A percentile compares a stretch with the other conserved stretches of the same genome.
Evolutionary conservation across 2,888 invertebrate species (phyloP).

Genomic region (Polydrusus tereticollis): DNA sequence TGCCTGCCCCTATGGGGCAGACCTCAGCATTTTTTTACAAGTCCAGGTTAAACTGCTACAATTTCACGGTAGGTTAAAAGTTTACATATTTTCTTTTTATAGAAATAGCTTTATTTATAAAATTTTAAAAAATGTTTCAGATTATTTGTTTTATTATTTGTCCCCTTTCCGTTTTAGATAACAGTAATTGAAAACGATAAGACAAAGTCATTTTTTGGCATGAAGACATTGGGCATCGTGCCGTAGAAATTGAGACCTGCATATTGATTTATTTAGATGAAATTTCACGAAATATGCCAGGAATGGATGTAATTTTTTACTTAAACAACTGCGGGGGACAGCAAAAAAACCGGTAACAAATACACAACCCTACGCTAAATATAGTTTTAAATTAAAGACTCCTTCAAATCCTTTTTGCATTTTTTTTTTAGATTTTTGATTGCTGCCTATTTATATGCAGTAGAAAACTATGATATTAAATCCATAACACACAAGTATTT

Average conservation of each 20-base stretch:
- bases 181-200: slow-evolving; percentile 25
- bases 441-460: slow-evolving; percentile 31
- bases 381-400: not conserved
- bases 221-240: slow-evolving; percentile 41
- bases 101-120: not conserved
- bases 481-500: slow-evolving; percentile 45
- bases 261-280: slow-evolving; percentile 32
- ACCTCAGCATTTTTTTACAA: too few species aligned
- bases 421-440: slow-evolving; percentile 36
- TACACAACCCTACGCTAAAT: slow-evolving; percentile 12
- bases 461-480: slow-evolving; percentile 23
- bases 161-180: slow-evolving; percentile 17
- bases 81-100: not conserved
- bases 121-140: not conserved
- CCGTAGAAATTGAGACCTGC: slow-evolving; percentile 35
- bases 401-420: not conserved
- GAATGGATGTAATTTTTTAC: slow-evolving; percentile 26
- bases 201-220: slow-evolving; percentile 42
- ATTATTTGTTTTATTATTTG: not conserved
- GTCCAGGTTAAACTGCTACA: too few species aligned
- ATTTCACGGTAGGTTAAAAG: too few species aligned
- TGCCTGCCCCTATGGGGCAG: too few species aligned
- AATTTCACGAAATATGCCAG: slow-evolving; percentile 14
- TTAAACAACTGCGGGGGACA: slow-evolving; percentile 41
- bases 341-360: slow-evolving; percentile 20